Percentiles rank a stretch among this genome's conserved stretches.
Evolutionary conservation across 2,113 vertebrate species (phyloP).

Genomic region (Hemibates koningsi): DNA sequence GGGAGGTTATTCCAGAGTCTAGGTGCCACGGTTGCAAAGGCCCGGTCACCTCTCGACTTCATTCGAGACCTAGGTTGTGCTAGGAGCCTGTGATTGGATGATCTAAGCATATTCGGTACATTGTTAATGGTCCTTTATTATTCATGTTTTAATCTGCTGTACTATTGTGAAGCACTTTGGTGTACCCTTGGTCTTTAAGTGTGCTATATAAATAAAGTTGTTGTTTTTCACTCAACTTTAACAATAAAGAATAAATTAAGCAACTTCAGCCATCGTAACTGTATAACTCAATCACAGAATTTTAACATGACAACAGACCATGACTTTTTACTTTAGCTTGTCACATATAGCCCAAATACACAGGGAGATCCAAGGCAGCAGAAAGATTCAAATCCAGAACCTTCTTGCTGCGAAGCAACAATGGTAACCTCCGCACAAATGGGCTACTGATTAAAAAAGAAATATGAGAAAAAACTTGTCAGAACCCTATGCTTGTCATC

Average conservation of each 20-base stretch:
- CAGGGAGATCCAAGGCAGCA: not conserved
- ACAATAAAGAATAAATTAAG: not conserved
- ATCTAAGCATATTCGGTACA: not conserved
- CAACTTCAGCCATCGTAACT: not conserved
- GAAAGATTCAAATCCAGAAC: not conserved
- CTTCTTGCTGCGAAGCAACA: not conserved
- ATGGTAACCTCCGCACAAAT: not conserved
- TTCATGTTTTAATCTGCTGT: not conserved
- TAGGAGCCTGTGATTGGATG: too few species aligned
- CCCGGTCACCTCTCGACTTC: too few species aligned
- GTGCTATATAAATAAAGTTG: not conserved
- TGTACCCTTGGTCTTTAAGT: not conserved
- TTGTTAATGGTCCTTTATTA: not conserved
- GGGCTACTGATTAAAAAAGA: not conserved
- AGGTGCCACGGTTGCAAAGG: too few species aligned
- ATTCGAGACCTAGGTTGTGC: too few species aligned
- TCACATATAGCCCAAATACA: not conserved
- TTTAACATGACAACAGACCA: not conserved
- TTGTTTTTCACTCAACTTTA: not conserved
- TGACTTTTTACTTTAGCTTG: not conserved
- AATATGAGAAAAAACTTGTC: fast-evolving
- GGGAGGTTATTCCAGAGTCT: too few species aligned
- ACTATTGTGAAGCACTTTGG: not conserved
- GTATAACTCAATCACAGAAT: not conserved
- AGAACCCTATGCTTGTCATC: not conserved